Conservation (phyloP, 2,797 vertebrate species). For the Meda fulgida region DNA sequence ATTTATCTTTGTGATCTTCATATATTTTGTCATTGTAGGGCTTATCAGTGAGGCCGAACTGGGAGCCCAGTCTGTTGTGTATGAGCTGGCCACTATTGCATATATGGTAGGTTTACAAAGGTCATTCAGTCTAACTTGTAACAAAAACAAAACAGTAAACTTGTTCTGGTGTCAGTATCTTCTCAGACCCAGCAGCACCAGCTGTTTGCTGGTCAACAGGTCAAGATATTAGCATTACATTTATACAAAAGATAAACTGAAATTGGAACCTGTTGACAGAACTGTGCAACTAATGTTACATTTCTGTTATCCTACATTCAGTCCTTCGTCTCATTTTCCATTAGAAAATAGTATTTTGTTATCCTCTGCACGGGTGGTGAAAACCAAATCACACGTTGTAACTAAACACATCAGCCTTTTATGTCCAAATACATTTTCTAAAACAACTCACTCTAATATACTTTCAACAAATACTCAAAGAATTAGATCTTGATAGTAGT, state of each 20-base stretch:
- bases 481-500: background rate
- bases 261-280: slow-evolving; percentile 30
- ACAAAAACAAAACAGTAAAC: background rate
- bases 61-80: slow-evolving; percentile 84
- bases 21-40: slow-evolving; percentile 68
- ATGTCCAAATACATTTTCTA: background rate
- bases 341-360: slow-evolving; percentile 23
- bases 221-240: slow-evolving; percentile 9
- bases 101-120: slow-evolving; percentile 83
- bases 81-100: slow-evolving; percentile 73
- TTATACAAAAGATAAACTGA: slow-evolving; percentile 29
- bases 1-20: background rate
- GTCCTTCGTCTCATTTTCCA: slow-evolving; percentile 30
- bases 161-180: background rate
- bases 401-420: background rate
- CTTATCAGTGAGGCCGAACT: slow-evolving; percentile 84
- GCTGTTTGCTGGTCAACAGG: slow-evolving; percentile 17
- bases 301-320: slow-evolving; percentile 39
- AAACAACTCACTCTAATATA: background rate
- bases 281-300: slow-evolving; percentile 8
- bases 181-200: background rate
- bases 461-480: background rate
- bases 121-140: background rate
- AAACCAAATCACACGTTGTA: background rate
- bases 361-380: slow-evolving; percentile 8